These are phyloP conservation scores for Cryptoblepharus egeriae DNA, from an alignment of 2,797 vertebrate genomes.

Conservation along the genomic window DNA sequence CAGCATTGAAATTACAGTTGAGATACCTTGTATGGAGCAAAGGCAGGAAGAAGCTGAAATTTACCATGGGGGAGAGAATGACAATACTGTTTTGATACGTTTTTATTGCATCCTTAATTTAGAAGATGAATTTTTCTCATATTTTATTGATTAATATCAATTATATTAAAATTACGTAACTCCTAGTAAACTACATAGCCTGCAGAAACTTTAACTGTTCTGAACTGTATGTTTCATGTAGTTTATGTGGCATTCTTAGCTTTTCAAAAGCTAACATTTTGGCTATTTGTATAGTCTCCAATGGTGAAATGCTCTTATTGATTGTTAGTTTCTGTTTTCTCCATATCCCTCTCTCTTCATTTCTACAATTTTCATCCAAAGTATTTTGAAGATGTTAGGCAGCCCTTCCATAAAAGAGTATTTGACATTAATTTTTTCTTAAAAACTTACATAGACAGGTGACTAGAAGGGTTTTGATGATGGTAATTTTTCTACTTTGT, in stretches of 20 bases:
- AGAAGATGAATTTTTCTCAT: neutral
- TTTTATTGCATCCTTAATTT: neutral
- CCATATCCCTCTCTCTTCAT: no score
- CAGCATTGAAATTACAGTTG: no score
- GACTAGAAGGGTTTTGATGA: neutral
- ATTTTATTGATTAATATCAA: neutral
- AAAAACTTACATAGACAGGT: neutral
- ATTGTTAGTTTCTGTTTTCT: no score
- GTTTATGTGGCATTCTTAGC: neutral
- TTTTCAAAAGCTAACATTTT: neutral
- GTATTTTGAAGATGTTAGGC: neutral
- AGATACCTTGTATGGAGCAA: no score
- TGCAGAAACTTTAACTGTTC: neutral
- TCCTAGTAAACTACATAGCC: neutral
- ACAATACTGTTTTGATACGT: neutral
- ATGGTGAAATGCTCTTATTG: no score
- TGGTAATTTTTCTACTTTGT: neutral
- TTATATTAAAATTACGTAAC: neutral
- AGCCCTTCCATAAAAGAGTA: neutral
- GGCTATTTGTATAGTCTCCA: no score
- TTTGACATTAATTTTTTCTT: neutral
- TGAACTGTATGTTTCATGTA: no score
- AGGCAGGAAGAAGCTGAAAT: no score
- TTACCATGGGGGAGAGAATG: no score
- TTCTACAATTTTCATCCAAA: neutral